Evolutionary conservation across 2,797 vertebrate species (phyloP).

Genomic region (Monodelphis domestica): DNA sequence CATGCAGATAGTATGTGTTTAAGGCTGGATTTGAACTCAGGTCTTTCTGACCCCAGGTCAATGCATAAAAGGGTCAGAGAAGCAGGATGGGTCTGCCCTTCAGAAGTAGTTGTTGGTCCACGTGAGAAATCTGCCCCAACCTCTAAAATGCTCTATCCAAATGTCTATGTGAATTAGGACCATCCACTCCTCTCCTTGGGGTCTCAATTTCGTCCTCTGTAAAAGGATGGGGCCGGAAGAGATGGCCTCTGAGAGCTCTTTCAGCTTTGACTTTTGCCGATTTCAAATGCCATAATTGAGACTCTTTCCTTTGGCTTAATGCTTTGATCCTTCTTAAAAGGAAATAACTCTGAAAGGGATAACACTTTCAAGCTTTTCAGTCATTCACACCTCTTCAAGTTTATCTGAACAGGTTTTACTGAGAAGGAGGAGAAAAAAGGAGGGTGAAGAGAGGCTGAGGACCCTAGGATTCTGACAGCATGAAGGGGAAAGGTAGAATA

Average conservation of each 20-base stretch:
- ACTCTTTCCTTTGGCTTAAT: not conserved
- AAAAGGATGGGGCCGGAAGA: not conserved
- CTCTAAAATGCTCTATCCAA: not conserved
- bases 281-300: not conserved
- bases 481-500: not conserved
- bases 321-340: not conserved
- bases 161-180: not conserved
- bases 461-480: not conserved
- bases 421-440: not conserved
- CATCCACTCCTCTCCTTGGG: not conserved
- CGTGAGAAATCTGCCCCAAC: not conserved
- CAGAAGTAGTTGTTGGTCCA: no score
- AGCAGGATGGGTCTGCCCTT: no score
- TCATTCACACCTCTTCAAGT: not conserved
- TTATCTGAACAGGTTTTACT: not conserved
- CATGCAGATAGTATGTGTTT: no score
- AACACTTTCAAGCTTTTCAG: not conserved
- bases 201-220: not conserved
- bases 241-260: not conserved
- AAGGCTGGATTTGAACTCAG: no score
- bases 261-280: not conserved
- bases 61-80: no score
- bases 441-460: not conserved
- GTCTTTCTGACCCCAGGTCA: no score
- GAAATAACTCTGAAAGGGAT: not conserved